These are phyloP conservation scores for Pelobates cultripes DNA, from an alignment of 2,797 vertebrate species.

Conservation along the genomic window DNA sequence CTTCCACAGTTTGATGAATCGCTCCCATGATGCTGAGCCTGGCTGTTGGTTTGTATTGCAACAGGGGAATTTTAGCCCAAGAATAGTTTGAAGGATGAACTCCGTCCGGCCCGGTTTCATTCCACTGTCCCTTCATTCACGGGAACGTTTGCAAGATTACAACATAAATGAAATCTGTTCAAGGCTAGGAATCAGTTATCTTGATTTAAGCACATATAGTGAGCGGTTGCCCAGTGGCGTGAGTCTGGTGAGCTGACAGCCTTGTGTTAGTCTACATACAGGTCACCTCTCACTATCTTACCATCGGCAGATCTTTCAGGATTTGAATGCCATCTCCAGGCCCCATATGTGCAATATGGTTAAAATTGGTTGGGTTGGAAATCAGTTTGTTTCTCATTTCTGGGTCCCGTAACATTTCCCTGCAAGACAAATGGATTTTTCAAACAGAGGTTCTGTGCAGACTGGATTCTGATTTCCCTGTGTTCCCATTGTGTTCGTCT, in stretches of 20 bases:
- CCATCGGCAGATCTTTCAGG: slow-evolving; percentile 96
- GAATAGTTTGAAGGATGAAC: too few relatives aligned
- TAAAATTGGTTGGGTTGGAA: slow-evolving; percentile 99
- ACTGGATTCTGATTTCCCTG: not conserved
- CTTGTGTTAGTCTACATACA: not conserved
- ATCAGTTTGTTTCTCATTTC: slow-evolving; percentile 99
- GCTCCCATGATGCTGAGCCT: too few relatives aligned
- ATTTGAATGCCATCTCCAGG: slow-evolving; percentile 98
- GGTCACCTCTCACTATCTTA: slow-evolving; percentile 68
- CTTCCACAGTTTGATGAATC: too few relatives aligned
- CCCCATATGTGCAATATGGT: slow-evolving; percentile 98
- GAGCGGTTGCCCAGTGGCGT: not conserved
- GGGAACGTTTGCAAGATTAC: too few relatives aligned
- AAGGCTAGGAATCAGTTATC: not conserved
- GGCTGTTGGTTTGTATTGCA: too few relatives aligned
- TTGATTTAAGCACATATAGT: not conserved
- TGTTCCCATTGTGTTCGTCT: too few relatives aligned
- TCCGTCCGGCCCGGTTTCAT: too few relatives aligned
- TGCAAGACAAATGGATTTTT: slow-evolving; percentile 70
- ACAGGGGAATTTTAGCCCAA: too few relatives aligned
- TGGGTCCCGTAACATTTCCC: slow-evolving; percentile 97
- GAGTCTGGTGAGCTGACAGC: not conserved
- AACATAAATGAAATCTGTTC: too few relatives aligned
- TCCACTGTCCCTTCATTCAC: too few relatives aligned
- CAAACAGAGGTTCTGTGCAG: not conserved